phyloP scores from a whole-genome alignment of 2,797 vertebrate species.

The Neomorphus geoffroyi region DNA sequence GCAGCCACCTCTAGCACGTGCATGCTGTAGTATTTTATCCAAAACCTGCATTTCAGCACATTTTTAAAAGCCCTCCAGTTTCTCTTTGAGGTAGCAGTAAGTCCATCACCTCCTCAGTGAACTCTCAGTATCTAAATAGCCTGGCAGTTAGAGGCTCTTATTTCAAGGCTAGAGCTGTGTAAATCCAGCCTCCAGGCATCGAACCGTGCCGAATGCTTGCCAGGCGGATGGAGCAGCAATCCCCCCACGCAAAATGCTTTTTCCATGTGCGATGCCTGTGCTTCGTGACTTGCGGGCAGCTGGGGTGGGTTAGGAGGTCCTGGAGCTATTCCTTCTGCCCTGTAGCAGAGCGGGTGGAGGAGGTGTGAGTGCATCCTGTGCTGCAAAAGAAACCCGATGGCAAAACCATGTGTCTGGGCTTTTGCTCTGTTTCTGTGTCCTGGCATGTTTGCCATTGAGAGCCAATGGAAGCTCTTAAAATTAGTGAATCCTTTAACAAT shows the following conservation, averaged over 20 bases:
- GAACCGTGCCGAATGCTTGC: neutral
- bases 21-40: neutral
- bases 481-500: neutral
- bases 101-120: conserved; percentile 45
- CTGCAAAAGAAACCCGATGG: neutral
- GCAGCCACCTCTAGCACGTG: neutral
- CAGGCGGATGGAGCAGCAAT: neutral
- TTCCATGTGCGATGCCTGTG: neutral
- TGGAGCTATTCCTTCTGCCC: neutral
- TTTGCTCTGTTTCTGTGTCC: neutral
- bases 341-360: neutral
- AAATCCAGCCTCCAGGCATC: conserved; percentile 32
- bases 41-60: conserved; percentile 29
- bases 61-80: conserved; percentile 36
- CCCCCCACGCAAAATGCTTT: neutral
- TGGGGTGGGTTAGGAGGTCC: neutral
- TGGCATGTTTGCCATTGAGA: neutral
- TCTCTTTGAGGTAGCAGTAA: neutral
- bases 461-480: neutral
- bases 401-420: neutral
- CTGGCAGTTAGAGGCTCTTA: conserved; percentile 5
- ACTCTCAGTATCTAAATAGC: conserved; percentile 32
- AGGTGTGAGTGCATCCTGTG: neutral
- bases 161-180: conserved; percentile 51
- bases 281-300: neutral